Evolutionary conservation across 2,888 invertebrate species (phyloP).

Genomic region (Lycia hirtaria): DNA sequence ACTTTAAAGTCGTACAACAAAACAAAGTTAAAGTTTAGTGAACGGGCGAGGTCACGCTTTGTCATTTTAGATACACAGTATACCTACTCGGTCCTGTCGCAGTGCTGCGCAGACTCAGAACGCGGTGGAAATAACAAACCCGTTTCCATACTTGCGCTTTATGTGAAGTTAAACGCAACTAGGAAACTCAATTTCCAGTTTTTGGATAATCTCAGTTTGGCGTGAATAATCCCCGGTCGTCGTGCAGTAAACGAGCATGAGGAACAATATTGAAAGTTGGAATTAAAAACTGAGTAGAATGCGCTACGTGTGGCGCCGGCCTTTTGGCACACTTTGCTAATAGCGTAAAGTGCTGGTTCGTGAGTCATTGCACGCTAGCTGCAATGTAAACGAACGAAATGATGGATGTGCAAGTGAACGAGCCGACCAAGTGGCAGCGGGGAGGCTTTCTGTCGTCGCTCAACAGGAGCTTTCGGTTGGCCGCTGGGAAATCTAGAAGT

Average conservation of each 20-base stretch:
- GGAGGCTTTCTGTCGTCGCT: conserved; percentile 78
- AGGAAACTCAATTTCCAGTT: conserved; percentile 41
- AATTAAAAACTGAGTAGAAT: conserved; percentile 43
- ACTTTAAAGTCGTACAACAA: conserved; percentile 48
- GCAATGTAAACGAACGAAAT: conserved; percentile 76
- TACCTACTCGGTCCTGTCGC: conserved; percentile 48
- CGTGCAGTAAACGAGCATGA: conserved; percentile 4
- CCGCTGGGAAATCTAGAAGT: conserved; percentile 66
- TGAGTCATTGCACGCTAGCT: conserved; percentile 72
- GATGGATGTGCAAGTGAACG: conserved; percentile 76
- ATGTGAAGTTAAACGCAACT: conserved; percentile 46
- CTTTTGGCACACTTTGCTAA: conserved; percentile 66
- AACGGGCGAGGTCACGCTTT: conserved; percentile 66
- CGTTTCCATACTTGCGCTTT: conserved; percentile 46
- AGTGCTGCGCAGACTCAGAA: conserved; percentile 65
- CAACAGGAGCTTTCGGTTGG: conserved; percentile 78
- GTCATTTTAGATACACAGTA: conserved; percentile 28
- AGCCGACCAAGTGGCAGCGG: conserved; percentile 76
- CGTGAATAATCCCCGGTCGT: conserved; percentile 1
- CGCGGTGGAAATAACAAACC: conserved; percentile 60
- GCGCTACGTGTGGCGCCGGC: conserved; percentile 59
- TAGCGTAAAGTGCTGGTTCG: conserved; percentile 62
- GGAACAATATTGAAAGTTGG: conserved; percentile 14
- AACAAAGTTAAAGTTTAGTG: conserved; percentile 57
- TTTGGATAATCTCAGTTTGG: conserved; percentile 15